Percentiles rank a stretch among this genome's conserved stretches.
Evolutionary conservation across 2,888 invertebrate genomes (phyloP).

Genomic region (Ennomos quercinarius): DNA sequence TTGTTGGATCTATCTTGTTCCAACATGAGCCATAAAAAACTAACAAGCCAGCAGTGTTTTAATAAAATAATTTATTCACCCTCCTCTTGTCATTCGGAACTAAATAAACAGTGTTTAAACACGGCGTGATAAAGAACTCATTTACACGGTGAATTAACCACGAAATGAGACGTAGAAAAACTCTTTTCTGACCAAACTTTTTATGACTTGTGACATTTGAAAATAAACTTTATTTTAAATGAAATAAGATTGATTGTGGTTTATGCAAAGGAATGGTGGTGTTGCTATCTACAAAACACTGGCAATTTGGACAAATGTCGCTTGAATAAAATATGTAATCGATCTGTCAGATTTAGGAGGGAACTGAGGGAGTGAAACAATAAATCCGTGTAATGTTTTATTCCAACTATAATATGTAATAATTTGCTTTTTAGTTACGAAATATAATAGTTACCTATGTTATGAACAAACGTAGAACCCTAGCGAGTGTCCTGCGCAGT

Average conservation of each 20-base stretch:
- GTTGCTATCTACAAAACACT: constrained; percentile 58
- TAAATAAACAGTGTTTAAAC: constrained; percentile 67
- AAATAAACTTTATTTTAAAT: constrained; percentile 19
- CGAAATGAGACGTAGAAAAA: constrained; percentile 76
- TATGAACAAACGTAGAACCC: too few species aligned
- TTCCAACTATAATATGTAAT: too few species aligned
- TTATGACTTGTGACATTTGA: constrained; percentile 27
- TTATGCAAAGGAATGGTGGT: constrained; percentile 8
- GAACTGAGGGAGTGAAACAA: constrained; percentile 44
- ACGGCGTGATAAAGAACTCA: constrained; percentile 80
- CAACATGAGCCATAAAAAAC: too few species aligned
- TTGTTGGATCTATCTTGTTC: too few species aligned
- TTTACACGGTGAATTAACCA: constrained; percentile 81
- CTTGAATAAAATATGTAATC: constrained; percentile 69
- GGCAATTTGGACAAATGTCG: constrained; percentile 82
- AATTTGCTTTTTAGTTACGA: too few species aligned
- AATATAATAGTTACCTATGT: too few species aligned
- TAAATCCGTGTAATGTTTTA: too few species aligned
- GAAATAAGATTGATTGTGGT: neutral
- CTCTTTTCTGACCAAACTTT: constrained; percentile 50
- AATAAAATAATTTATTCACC: constrained; percentile 75
- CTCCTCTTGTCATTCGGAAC: constrained; percentile 58
- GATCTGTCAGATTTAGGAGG: constrained; percentile 78
- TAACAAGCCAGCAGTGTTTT: constrained; percentile 38
- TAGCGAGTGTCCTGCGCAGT: too few species aligned